phyloP scores from a whole-genome alignment of 2,113 vertebrate species.

The Cyphomyrus discorhynchus region DNA sequence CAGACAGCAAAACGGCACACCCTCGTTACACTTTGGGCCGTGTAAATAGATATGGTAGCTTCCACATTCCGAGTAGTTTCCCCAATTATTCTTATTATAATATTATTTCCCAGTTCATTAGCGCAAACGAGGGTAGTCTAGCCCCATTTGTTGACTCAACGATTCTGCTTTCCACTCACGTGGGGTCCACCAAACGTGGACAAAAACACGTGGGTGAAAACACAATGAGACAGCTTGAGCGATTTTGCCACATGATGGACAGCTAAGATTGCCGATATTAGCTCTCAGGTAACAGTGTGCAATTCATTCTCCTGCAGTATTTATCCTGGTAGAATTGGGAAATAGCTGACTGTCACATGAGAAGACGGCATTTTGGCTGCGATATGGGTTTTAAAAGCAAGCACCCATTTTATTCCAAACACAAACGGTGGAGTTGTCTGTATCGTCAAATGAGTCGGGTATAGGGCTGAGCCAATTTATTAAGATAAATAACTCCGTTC shows the following conservation, averaged over 20 bases:
- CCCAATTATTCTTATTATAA: not conserved
- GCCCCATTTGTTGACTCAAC: not conserved
- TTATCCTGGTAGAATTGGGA: slow-evolving; percentile 25
- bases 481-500: not conserved
- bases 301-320: slow-evolving; percentile 21
- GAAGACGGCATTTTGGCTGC: not conserved
- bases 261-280: slow-evolving; percentile 26
- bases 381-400: slow-evolving; percentile 3
- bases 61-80: not conserved
- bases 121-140: not conserved
- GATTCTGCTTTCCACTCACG: not conserved
- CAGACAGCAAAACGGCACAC: not conserved
- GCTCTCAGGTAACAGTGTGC: slow-evolving; percentile 23
- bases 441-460: not conserved
- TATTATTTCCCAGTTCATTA: not conserved
- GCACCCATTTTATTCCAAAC: slow-evolving; percentile 14
- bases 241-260: slow-evolving; percentile 29
- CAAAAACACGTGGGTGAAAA: not conserved
- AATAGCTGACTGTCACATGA: slow-evolving; percentile 29
- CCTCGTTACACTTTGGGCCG: not conserved
- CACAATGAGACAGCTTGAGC: slow-evolving; percentile 13
- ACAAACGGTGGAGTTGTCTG: not conserved
- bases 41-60: not conserved
- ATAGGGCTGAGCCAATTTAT: slow-evolving; percentile 16
- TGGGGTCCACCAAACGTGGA: not conserved